Evolutionary conservation across 2,797 vertebrate species (phyloP).

Genomic region (Eulemur coronatus): DNA sequence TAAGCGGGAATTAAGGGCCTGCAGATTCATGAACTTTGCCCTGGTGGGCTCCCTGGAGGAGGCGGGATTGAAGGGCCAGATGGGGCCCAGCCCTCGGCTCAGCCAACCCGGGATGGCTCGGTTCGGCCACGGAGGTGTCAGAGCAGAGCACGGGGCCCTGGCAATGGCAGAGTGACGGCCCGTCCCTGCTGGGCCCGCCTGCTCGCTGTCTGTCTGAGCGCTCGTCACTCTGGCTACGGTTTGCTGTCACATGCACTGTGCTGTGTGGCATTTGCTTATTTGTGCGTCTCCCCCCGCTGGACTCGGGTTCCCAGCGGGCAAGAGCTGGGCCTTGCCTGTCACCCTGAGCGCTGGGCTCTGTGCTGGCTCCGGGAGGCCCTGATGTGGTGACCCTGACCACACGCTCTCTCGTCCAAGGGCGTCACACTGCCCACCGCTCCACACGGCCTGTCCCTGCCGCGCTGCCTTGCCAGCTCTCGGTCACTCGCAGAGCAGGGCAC

Average conservation of each 20-base stretch:
- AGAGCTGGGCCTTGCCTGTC: conserved; percentile 34
- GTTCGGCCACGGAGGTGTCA: neutral
- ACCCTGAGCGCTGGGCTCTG: neutral
- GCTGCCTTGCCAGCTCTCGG: neutral
- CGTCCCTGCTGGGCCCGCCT: neutral
- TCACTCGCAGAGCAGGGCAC: neutral
- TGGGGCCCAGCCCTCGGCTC: neutral
- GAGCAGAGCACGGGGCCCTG: neutral
- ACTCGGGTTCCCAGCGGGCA: neutral
- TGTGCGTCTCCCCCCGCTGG: neutral
- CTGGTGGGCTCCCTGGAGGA: neutral
- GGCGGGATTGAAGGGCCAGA: neutral
- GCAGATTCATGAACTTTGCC: neutral
- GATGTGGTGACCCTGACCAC: neutral
- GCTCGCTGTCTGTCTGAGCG: conserved; percentile 24
- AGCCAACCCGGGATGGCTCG: neutral
- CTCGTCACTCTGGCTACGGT: conserved; percentile 38
- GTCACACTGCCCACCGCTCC: neutral
- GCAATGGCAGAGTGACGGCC: neutral
- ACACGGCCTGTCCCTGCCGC: neutral
- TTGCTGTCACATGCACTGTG: neutral
- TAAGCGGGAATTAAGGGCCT: neutral
- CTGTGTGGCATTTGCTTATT: neutral
- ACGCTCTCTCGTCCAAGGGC: neutral
- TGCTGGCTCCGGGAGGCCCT: conserved; percentile 24